These are phyloP conservation scores for Microcebus ravelobensis DNA, from an alignment of 2,113 vertebrate species.

Conservation along the genomic window DNA sequence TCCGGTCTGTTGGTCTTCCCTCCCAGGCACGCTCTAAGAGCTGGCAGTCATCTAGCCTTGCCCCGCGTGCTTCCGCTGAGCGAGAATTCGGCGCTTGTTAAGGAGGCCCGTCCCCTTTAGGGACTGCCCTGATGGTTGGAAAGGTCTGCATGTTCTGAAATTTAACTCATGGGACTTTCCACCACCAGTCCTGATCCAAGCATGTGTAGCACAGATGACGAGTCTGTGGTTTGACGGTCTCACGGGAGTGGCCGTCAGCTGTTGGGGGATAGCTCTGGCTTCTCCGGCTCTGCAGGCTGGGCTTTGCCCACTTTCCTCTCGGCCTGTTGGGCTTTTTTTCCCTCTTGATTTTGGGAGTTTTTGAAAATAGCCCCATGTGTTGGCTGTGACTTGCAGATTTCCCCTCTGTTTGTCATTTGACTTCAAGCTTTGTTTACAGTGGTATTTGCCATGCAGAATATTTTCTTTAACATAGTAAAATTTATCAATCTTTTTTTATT, in stretches of 20 bases:
- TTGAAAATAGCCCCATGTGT: background rate
- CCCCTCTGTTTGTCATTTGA: background rate
- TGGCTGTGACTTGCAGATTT: background rate
- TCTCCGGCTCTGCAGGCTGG: background rate
- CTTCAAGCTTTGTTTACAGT: constrained; percentile 20
- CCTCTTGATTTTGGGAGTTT: background rate
- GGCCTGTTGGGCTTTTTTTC: background rate
- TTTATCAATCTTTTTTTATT: background rate
- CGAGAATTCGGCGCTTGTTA: background rate
- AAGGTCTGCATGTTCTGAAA: background rate
- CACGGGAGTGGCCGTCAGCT: background rate
- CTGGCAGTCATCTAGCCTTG: background rate
- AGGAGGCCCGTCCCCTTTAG: background rate
- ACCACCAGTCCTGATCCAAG: background rate
- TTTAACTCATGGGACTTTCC: constrained; percentile 31
- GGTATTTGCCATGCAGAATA: background rate
- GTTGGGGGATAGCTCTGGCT: background rate
- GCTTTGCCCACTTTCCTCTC: background rate
- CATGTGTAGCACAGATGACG: background rate
- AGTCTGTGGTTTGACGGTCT: background rate
- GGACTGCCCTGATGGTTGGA: background rate
- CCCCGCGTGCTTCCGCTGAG: background rate
- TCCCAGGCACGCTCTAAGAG: background rate
- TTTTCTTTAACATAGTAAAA: background rate
- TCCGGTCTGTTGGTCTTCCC: background rate